Conservation (phyloP, 2,797 vertebrate genomes). For the Syngnathus acus region DNA sequence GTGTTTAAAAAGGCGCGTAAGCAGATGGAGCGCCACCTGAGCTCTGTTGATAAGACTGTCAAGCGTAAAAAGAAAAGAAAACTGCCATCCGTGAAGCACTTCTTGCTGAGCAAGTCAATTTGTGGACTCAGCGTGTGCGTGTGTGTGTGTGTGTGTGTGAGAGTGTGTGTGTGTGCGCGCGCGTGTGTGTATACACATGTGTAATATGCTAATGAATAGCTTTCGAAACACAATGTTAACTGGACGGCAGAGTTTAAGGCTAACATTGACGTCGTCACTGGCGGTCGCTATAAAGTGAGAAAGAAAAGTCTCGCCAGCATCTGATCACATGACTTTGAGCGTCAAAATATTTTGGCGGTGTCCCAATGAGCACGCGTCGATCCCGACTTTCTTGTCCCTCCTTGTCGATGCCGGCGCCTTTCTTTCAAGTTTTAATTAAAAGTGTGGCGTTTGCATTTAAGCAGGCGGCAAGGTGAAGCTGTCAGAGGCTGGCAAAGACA, state of each 20-base stretch:
- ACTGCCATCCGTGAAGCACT: slow-evolving; percentile 64
- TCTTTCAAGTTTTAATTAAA: slow-evolving; percentile 5
- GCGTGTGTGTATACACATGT: neutral
- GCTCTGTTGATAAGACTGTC: slow-evolving; percentile 69
- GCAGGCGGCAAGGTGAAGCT: slow-evolving; percentile 1
- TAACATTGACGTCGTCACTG: neutral
- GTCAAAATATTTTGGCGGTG: neutral
- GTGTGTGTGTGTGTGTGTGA: neutral
- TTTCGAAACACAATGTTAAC: neutral
- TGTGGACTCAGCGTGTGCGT: slow-evolving; percentile 30
- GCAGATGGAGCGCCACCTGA: slow-evolving; percentile 72
- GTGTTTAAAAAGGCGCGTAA: slow-evolving; percentile 38
- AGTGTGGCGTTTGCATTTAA: neutral
- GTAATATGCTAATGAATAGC: slow-evolving; percentile 1
- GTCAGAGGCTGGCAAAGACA: neutral
- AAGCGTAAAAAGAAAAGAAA: slow-evolving; percentile 65
- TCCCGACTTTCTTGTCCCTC: neutral
- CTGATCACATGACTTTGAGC: neutral
- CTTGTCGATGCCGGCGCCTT: neutral
- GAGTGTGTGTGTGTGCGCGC: slow-evolving; percentile 3
- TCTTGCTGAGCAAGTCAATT: slow-evolving; percentile 61
- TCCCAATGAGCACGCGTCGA: neutral
- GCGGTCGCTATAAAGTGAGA: neutral
- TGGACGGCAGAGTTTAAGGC: neutral
- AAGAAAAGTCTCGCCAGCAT: neutral